Conservation (phyloP, 2,113 vertebrate genomes). For the Lates calcarifer region DNA sequence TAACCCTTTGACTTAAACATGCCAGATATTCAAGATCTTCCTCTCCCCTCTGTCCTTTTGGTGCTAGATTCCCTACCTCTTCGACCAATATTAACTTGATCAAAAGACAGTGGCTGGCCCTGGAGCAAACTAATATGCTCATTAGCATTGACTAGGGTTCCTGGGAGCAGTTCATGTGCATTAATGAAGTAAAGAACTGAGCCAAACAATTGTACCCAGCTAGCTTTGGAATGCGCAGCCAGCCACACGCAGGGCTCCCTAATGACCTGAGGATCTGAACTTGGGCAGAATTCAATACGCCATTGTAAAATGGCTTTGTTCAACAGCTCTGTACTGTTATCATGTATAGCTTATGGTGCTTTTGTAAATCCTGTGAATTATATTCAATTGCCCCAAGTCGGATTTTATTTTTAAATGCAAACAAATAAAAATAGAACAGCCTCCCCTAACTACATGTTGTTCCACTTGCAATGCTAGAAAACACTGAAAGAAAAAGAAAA, state of each 20-base stretch:
- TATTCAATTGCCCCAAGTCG: conserved; percentile 65
- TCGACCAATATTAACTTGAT: conserved; percentile 80
- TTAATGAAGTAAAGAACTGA: conserved; percentile 81
- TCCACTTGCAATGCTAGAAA: conserved; percentile 55
- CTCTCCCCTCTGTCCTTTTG: conserved; percentile 43
- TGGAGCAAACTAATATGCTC: conserved; percentile 78
- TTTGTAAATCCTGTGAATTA: conserved; percentile 76
- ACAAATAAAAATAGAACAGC: conserved; percentile 68
- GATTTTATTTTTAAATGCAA: conserved; percentile 73
- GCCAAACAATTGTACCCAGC: conserved; percentile 73
- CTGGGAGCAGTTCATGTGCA: conserved; percentile 79
- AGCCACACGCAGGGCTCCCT: conserved; percentile 72
- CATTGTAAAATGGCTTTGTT: conserved; percentile 73
- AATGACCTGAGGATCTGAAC: conserved; percentile 76
- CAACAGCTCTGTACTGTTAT: conserved; percentile 66
- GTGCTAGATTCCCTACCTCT: conserved; percentile 54
- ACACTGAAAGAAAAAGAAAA: conserved; percentile 46
- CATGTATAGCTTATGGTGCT: conserved; percentile 61
- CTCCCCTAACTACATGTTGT: conserved; percentile 50
- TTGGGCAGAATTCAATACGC: conserved; percentile 68
- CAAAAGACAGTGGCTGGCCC: conserved; percentile 77
- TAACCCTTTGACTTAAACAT: conserved; percentile 53
- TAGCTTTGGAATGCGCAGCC: conserved; percentile 72
- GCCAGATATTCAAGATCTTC: conserved; percentile 49
- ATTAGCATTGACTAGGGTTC: conserved; percentile 82